Evolutionary conservation across 2,797 vertebrate genomes (phyloP).

Genomic region (Sphenodon punctatus): DNA sequence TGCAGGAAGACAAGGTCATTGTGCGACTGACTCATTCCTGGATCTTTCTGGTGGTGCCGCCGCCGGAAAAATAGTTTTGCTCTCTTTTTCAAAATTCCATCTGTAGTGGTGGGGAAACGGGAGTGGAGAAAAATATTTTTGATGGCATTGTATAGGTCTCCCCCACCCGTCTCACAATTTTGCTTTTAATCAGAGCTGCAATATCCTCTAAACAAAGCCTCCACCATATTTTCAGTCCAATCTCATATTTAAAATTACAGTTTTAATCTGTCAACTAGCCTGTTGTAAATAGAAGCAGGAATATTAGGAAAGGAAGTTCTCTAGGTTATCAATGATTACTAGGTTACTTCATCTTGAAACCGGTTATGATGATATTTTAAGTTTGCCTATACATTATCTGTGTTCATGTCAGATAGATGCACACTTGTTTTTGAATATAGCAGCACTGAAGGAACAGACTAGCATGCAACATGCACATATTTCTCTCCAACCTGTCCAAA

Average conservation of each 20-base stretch:
- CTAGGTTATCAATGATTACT: rapidly evolving
- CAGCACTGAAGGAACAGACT: not conserved
- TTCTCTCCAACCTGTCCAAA: not conserved
- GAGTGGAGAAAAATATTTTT: not conserved
- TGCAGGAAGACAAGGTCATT: conserved; percentile 94
- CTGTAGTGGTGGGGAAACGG: conserved; percentile 67
- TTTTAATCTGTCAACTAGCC: not conserved
- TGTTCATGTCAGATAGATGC: not conserved
- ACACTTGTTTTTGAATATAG: not conserved
- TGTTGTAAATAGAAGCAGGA: not conserved
- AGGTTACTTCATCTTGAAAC: not conserved
- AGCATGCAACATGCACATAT: not conserved
- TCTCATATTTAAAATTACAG: not conserved
- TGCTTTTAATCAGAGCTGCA: not conserved
- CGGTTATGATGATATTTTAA: not conserved
- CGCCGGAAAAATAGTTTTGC: conserved; percentile 95
- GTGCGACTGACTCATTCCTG: conserved; percentile 96
- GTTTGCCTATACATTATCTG: rapidly evolving
- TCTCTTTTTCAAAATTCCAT: conserved; percentile 89
- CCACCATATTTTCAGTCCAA: not conserved
- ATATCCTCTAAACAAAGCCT: not conserved
- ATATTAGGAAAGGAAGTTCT: not conserved
- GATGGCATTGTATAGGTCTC: not conserved
- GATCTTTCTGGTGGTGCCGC: conserved; percentile 92
- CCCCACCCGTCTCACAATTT: no score